These are phyloP conservation scores for Odontomachus brunneus DNA, from an alignment of 1,140 invertebrate species.

Conservation along the genomic window DNA sequence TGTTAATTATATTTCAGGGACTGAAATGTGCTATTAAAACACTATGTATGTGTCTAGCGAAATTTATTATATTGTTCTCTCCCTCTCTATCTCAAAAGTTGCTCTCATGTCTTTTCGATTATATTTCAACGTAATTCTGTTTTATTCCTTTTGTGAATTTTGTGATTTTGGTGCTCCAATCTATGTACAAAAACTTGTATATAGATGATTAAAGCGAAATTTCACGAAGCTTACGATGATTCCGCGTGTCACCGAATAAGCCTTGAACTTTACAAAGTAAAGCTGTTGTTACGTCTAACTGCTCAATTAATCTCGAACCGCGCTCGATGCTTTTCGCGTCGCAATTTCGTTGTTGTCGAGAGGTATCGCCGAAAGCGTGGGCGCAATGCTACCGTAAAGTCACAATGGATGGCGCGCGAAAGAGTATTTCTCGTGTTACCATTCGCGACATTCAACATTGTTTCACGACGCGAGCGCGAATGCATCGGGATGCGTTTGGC, in stretches of 20 bases:
- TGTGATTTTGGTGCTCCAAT: too few species aligned
- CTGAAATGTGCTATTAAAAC: too few species aligned
- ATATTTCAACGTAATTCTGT: too few species aligned
- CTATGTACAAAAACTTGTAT: too few species aligned
- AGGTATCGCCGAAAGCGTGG: neutral
- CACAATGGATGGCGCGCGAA: neutral
- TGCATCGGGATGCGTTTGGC: neutral
- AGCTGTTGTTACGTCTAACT: neutral
- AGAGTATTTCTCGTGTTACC: constrained; percentile 1
- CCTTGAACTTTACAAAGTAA: neutral
- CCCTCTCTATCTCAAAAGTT: too few species aligned
- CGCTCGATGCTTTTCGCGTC: neutral
- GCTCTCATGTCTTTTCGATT: too few species aligned
- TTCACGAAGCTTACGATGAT: neutral
- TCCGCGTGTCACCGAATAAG: neutral
- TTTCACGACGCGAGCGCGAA: constrained; percentile 21
- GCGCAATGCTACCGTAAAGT: neutral
- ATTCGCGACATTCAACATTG: neutral
- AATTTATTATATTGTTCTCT: too few species aligned
- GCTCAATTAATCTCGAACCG: neutral
- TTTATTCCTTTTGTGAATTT: too few species aligned
- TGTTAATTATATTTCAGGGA: too few species aligned
- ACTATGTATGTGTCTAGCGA: too few species aligned
- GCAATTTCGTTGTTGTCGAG: neutral
- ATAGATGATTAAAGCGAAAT: too few species aligned